Percentiles rank a stretch among this genome's conserved stretches.
phyloP scores from a whole-genome alignment of 2,113 vertebrate genomes.

The Sinocyclocheilus anophthalmus region DNA sequence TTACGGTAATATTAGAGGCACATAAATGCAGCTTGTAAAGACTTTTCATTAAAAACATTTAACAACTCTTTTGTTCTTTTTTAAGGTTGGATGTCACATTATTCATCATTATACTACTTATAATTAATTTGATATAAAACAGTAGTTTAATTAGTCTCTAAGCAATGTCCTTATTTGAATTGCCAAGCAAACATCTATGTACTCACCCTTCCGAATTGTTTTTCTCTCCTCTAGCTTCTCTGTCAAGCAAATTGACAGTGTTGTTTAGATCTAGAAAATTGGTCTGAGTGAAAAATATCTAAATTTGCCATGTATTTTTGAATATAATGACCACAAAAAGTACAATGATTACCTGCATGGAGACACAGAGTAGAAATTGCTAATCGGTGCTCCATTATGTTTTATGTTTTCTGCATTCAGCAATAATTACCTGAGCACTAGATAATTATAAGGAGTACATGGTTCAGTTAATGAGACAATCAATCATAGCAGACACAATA shows the following conservation, averaged over 20 bases:
- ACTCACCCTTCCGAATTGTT: neutral
- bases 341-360: neutral
- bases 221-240: neutral
- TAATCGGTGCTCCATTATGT: constrained; percentile 29
- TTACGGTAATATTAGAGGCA: no score
- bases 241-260: neutral
- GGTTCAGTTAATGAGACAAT: constrained; percentile 27
- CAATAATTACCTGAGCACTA: constrained; percentile 14
- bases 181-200: no score
- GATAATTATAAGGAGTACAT: constrained; percentile 20
- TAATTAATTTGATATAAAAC: no score
- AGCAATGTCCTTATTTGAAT: no score
- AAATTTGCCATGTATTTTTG: neutral
- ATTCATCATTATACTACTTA: no score
- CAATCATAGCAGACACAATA: constrained; percentile 23
- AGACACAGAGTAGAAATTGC: neutral
- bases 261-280: neutral
- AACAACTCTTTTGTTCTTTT: no score
- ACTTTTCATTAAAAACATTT: no score
- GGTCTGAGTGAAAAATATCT: neutral
- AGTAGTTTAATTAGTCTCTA: no score
- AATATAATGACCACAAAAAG: neutral
- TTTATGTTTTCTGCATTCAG: neutral
- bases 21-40: no score
- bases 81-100: no score